These are phyloP conservation scores for Pristionchus maxplancki DNA, from an alignment of 2,888 invertebrate genomes.

Conservation along the genomic window DNA sequence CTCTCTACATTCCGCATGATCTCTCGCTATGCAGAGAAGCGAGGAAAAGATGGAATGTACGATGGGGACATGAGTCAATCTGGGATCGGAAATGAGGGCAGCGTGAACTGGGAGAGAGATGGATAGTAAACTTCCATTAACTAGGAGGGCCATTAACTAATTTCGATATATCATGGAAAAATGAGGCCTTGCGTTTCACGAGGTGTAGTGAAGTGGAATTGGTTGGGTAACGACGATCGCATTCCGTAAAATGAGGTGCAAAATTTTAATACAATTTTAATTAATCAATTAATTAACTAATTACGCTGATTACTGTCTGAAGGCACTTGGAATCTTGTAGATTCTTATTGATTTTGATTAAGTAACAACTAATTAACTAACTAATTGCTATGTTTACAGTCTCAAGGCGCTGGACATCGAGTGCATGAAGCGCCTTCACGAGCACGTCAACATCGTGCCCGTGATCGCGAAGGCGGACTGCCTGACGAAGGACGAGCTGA, in stretches of 20 bases:
- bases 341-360: no score
- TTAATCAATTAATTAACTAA: no score
- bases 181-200: background rate
- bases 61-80: conserved; percentile 10
- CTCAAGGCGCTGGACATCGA: conserved; percentile 97
- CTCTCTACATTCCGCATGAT: background rate
- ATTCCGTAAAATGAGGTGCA: background rate
- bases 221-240: background rate
- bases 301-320: no score
- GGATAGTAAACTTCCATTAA: no score
- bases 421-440: conserved; percentile 98
- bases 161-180: no score
- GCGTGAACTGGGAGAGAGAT: no score
- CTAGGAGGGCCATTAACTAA: no score
- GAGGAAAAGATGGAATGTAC: no score
- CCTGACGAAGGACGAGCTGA: conserved; percentile 96
- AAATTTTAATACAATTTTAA: no score
- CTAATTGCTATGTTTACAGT: conserved; percentile 30
- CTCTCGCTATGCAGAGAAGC: background rate
- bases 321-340: background rate
- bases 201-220: background rate
- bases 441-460: conserved; percentile 99
- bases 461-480: conserved; percentile 99
- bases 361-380: no score
- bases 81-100: background rate